phyloP scores from a whole-genome alignment of 1,140 invertebrate species.

The Daktulosphaira vitifoliae region DNA sequence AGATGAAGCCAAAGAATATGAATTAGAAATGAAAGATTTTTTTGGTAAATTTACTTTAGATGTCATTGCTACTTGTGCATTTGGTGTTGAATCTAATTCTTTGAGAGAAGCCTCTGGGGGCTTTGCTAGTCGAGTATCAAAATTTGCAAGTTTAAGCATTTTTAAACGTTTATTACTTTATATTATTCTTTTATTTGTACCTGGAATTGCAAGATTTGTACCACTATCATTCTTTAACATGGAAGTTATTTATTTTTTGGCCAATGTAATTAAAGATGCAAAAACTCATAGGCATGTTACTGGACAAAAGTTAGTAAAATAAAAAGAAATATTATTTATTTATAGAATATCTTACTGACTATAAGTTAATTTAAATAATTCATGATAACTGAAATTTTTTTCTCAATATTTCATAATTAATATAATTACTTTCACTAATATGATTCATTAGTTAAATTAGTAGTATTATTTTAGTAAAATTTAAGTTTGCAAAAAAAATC shows the following conservation, averaged over 20 bases:
- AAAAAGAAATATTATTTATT: too few relatives aligned
- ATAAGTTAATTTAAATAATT: background rate
- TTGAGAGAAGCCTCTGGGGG: constrained; percentile 40
- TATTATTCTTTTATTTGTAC: constrained; percentile 34
- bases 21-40: constrained; percentile 43
- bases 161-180: constrained; percentile 35
- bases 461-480: too few relatives aligned
- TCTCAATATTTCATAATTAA: too few relatives aligned
- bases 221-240: constrained; percentile 38
- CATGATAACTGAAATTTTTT: too few relatives aligned
- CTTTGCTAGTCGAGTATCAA: constrained; percentile 38
- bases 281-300: constrained; percentile 24
- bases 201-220: constrained; percentile 33
- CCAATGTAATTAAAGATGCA: constrained; percentile 35
- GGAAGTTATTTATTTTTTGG: constrained; percentile 36
- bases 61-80: constrained; percentile 45
- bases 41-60: constrained; percentile 45
- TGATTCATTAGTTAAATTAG: too few relatives aligned
- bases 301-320: constrained; percentile 21
- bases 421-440: too few relatives aligned
- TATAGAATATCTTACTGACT: background rate
- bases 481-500: too few relatives aligned
- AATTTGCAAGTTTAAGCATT: constrained; percentile 35
- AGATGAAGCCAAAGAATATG: constrained; percentile 30
- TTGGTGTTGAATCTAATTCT: constrained; percentile 43